Conservation (phyloP, 1,140 invertebrate species). For the Drosophila setifemur region DNA sequence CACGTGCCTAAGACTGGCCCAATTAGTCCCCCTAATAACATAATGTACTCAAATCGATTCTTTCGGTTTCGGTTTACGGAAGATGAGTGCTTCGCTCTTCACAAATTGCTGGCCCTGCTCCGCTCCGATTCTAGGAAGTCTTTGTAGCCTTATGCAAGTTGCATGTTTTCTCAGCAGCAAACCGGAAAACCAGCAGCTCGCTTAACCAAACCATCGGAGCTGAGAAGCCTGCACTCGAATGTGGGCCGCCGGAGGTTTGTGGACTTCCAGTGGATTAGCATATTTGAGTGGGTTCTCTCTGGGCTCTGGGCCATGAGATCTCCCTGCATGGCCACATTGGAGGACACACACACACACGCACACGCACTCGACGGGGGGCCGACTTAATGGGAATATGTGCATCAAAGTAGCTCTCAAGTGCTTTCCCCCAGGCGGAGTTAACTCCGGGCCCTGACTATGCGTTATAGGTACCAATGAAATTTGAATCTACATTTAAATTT, state of each 20-base stretch:
- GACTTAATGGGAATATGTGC: constrained; percentile 28
- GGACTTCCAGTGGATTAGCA: constrained; percentile 55
- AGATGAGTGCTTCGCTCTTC: neutral
- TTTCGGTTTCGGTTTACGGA: too few relatives aligned
- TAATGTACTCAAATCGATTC: too few relatives aligned
- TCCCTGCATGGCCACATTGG: constrained; percentile 17
- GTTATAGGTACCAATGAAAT: neutral
- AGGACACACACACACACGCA: constrained; percentile 9
- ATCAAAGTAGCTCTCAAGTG: constrained; percentile 36
- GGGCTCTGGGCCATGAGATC: constrained; percentile 14
- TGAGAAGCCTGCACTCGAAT: constrained; percentile 27
- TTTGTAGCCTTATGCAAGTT: neutral
- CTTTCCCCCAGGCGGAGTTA: neutral
- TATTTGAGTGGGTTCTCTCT: constrained; percentile 56
- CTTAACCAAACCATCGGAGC: constrained; percentile 8
- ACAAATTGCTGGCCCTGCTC: neutral
- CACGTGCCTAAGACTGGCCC: too few relatives aligned
- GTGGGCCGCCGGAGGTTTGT: constrained; percentile 29
- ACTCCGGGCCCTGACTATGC: neutral
- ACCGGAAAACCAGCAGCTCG: neutral
- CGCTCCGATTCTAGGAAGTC: neutral
- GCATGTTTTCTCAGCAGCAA: too few relatives aligned
- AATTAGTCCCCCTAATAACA: too few relatives aligned
- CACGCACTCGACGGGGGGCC: constrained; percentile 29
- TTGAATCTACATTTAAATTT: constrained; percentile 27